phyloP scores from a whole-genome alignment of 2,888 invertebrate genomes.

The Melolontha melolontha region DNA sequence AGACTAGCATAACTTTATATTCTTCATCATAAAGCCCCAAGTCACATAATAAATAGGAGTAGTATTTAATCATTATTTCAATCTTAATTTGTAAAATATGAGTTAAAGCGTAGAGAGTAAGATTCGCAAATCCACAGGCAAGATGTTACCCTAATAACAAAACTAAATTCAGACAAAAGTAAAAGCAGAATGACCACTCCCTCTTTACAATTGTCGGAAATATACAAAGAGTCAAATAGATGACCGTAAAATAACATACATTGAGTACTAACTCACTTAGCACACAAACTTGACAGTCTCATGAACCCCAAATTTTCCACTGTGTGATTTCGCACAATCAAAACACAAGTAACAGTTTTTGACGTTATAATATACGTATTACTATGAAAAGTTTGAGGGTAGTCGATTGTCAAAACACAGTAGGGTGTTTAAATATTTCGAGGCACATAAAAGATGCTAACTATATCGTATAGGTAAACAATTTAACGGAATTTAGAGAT shows the following conservation, averaged over 20 bases:
- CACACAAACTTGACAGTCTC: constrained; percentile 26
- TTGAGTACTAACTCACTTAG: constrained; percentile 16
- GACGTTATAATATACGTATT: constrained; percentile 59
- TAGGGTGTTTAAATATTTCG: constrained; percentile 48
- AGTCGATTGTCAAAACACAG: constrained; percentile 55
- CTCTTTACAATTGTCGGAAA: constrained; percentile 14
- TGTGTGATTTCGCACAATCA: constrained; percentile 57
- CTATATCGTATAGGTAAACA: constrained; percentile 1
- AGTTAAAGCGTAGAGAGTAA: too few species aligned
- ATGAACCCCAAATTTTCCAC: constrained; percentile 57
- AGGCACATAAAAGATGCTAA: too few species aligned
- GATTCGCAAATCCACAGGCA: too few species aligned
- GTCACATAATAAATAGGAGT: too few species aligned
- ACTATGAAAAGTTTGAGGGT: constrained; percentile 57
- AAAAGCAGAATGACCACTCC: constrained; percentile 7
- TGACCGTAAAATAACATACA: constrained; percentile 35
- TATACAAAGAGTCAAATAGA: constrained; percentile 36
- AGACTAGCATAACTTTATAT: too few species aligned
- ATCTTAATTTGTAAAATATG: too few species aligned
- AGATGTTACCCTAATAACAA: background rate
- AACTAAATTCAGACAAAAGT: too few species aligned
- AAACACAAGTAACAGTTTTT: constrained; percentile 55
- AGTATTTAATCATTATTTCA: too few species aligned
- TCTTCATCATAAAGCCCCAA: too few species aligned
- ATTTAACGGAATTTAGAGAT: constrained; percentile 10